Evolutionary conservation across 1,140 invertebrate genomes (phyloP), one percentile per base, ranked within the genome.

Genomic region (Luehdorfia chinensis): DNA sequence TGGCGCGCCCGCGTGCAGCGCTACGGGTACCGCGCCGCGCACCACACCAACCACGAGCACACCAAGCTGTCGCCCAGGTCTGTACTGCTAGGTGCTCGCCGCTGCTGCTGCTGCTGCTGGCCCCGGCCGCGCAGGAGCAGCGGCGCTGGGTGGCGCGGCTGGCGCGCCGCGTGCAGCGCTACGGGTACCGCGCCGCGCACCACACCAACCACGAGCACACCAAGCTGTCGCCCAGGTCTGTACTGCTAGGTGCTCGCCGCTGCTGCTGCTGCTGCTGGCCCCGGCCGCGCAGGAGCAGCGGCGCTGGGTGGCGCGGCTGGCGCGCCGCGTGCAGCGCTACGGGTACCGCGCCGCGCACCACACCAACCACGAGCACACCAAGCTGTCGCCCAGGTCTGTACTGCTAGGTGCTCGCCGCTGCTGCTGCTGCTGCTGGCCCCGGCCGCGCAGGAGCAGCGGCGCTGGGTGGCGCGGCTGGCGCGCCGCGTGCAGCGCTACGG

Each of bases 401-500:
- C 25, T 32, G 15, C n/a, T n/a, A n/a, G 0, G 13, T 14, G 13
- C 45, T 41, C n/a, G n/a, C n/a, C n/a, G 84, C 88, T 98, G 67
- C 88, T 98, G 84, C 88, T 98, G 67, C 88, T 98, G 31, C 87
- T 99, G 45, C 87, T 98, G 57, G 96, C 97, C 12, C 86, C 92
- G 21, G 93, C 90, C 49, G 89, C 92, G 13, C 95, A 96, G 25
- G 96, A 98, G 48, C 97, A 98, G 83, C 94, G 97, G 69, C 90
- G 92, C 58, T 99, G 97, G 97, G 96, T 98, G 23, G 90, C 93
- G 33, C 90, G 95, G 56, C 90, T 99, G 12, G 93, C 94, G 47
- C 96, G 96, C 70, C 96, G 96, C 84, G 96, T 98, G 69, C 94
- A 97, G 86, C 96, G 97, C 76, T 94, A 94, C 87, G 97, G 97